Evolutionary conservation across 2,113 vertebrate species (phyloP).

Genomic region (Cyanistes caeruleus): DNA sequence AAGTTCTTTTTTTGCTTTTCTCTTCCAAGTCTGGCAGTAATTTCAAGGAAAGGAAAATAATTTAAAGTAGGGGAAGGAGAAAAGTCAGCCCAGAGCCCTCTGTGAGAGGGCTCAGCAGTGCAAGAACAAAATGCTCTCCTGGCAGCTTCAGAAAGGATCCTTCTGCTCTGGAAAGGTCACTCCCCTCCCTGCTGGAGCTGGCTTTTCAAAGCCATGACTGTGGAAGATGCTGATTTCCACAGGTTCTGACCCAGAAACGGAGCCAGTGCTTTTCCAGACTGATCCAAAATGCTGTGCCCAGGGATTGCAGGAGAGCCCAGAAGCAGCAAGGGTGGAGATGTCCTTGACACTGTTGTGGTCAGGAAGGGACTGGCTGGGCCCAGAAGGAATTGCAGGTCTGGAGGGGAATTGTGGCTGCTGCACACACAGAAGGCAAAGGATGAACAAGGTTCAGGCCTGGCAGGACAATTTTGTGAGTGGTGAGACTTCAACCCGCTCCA

Average conservation of each 20-base stretch:
- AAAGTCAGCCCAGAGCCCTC: not conserved
- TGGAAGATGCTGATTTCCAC: not conserved
- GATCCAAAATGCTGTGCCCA: not conserved
- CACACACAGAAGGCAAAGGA: not conserved
- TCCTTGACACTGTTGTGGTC: not conserved
- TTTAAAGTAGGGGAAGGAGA: not conserved
- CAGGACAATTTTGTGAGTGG: not conserved
- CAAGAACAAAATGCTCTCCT: not conserved
- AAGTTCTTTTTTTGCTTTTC: not conserved
- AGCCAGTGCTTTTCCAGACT: not conserved
- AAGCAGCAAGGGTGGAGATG: not conserved
- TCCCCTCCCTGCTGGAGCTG: not conserved
- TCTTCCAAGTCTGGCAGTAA: not conserved
- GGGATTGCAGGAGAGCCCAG: not conserved
- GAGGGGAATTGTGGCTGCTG: not conserved
- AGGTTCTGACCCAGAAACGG: not conserved
- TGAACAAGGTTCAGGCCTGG: not conserved
- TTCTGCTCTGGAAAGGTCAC: not conserved
- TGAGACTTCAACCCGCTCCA: not conserved
- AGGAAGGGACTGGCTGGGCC: no score
- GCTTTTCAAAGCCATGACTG: not conserved
- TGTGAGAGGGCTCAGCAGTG: not conserved
- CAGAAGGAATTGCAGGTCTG: not conserved
- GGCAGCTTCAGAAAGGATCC: not conserved
- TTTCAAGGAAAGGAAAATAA: not conserved